Evolutionary conservation across 2,888 invertebrate genomes (phyloP).

Genomic region (Heliconius erato): DNA sequence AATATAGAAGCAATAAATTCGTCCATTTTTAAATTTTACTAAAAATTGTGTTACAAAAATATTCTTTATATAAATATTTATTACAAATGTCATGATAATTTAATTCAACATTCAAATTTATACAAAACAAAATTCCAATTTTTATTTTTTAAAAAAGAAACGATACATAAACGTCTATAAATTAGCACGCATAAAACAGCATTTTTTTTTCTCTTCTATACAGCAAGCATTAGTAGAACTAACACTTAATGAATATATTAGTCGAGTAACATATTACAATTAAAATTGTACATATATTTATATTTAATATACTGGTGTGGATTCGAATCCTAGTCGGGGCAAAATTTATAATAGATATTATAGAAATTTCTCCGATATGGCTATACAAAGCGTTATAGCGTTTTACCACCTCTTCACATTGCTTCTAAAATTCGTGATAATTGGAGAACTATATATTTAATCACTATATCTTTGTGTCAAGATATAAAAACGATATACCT

Average conservation of each 20-base stretch:
- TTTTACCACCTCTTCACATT: neutral
- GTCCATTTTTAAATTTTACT: constrained; percentile 26
- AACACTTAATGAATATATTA: constrained; percentile 59
- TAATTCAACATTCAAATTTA: neutral
- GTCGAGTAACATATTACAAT: constrained; percentile 40
- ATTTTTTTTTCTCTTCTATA: constrained; percentile 10
- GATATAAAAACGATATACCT: neutral
- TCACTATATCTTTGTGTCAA: neutral
- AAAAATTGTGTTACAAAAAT: constrained; percentile 4
- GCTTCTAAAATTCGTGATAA: neutral
- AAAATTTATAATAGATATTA: neutral
- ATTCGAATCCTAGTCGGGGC: neutral
- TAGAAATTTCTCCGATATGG: neutral
- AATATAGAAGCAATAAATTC: constrained; percentile 27
- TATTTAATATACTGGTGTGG: neutral
- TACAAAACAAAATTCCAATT: neutral
- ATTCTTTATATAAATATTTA: neutral
- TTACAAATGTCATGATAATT: neutral
- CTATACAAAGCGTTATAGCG: neutral
- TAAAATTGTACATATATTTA: neutral
- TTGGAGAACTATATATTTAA: neutral
- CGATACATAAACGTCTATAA: neutral
- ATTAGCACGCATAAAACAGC: constrained; percentile 6
- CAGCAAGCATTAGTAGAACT: constrained; percentile 63
- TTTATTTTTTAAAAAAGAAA: neutral